phyloP scores from a whole-genome alignment of 2,888 invertebrate species.

The Rhamnusium bicolor region DNA sequence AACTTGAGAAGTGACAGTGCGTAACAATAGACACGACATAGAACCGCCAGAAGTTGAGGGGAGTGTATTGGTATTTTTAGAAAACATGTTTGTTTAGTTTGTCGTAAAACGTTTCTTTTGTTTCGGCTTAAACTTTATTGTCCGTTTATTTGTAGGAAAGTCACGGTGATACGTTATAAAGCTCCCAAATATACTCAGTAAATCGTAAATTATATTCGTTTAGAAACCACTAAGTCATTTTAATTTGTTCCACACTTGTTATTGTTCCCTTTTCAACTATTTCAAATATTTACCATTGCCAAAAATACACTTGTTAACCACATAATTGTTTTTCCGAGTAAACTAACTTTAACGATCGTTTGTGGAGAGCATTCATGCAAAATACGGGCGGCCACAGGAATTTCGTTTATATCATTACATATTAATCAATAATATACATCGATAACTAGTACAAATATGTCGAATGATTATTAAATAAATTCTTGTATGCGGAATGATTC shows the following conservation, averaged over 20 bases:
- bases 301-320: constrained; percentile 56
- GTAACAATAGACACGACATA: constrained; percentile 54
- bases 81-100: constrained; percentile 24
- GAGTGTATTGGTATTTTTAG: constrained; percentile 46
- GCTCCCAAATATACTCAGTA: constrained; percentile 46
- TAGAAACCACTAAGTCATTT: constrained; percentile 45
- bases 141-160: constrained; percentile 56
- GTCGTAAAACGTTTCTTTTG: constrained; percentile 51
- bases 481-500: no score
- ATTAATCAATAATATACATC: no score
- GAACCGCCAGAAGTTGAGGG: constrained; percentile 41
- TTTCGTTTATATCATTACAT: no score
- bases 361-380: not conserved
- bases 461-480: no score
- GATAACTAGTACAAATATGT: no score
- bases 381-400: not conserved
- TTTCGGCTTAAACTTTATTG: constrained; percentile 53
- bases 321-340: constrained; percentile 36
- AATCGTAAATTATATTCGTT: constrained; percentile 39
- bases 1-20: constrained; percentile 52
- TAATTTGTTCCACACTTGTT: constrained; percentile 35
- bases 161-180: constrained; percentile 51
- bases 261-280: constrained; percentile 25
- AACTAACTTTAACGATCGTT: constrained; percentile 2
- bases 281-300: constrained; percentile 52